A percentile compares a stretch with the other conserved stretches of the same genome.
Conservation (phyloP, 2,113 vertebrate species). For the Tupaia tana region DNA sequence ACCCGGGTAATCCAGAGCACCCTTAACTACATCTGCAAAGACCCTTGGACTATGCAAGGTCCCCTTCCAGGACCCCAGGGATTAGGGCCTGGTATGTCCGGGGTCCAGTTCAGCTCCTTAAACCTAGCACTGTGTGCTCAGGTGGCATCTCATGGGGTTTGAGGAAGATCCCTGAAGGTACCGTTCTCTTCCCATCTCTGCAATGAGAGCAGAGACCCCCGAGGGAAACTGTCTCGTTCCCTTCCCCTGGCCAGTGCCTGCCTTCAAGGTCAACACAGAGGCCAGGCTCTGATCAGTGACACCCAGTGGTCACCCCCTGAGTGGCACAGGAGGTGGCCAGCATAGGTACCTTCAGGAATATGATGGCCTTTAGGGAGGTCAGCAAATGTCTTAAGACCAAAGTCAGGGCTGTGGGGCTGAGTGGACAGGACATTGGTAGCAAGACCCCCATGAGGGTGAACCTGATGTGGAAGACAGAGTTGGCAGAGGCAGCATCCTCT, state of each 20-base stretch:
- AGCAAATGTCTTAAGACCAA: not conserved
- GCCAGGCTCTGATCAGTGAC: not conserved
- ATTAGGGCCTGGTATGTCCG: not conserved
- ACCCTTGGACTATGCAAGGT: not conserved
- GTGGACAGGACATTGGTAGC: not conserved
- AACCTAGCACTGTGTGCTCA: not conserved
- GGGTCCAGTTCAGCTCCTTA: not conserved
- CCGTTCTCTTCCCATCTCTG: not conserved
- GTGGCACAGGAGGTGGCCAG: not conserved
- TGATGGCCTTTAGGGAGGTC: not conserved
- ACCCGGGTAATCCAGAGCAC: not conserved
- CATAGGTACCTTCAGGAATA: not conserved
- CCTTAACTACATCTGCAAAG: not conserved
- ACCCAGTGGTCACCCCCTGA: not conserved
- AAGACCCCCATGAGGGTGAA: not conserved
- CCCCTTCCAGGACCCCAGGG: fast-evolving
- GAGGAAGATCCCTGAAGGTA: not conserved
- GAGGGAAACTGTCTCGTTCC: not conserved
- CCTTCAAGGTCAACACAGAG: not conserved
- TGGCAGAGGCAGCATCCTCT: not conserved
- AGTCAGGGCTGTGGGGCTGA: not conserved
- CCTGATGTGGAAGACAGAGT: not conserved
- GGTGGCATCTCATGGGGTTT: not conserved
- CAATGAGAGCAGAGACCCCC: not conserved
- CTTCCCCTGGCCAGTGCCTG: not conserved